Evolutionary conservation across 92 coral and sea anemone genomes (phyloP), one percentile per base, ranked within the genome.

Genomic region (Diadumene lineata): DNA sequence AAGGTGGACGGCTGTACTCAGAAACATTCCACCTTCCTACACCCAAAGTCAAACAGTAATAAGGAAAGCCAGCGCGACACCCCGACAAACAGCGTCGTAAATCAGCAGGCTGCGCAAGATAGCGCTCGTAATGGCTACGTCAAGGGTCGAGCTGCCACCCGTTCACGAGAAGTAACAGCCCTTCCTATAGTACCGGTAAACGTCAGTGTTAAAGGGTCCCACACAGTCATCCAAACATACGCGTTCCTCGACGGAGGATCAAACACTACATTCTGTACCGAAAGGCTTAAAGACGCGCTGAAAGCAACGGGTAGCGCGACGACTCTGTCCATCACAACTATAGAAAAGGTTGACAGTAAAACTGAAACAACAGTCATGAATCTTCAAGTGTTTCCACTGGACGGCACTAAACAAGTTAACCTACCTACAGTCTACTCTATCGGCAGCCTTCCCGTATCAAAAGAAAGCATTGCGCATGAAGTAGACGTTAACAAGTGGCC

Each of bases 211-310:
- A 67, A 56, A 23, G 91, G 89, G 33, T 58, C 68, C 50, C 50
- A 72, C 31, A 69, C 46, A 68, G 68, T 55, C 7, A 67, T 82
- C 7, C 53, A 74, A 50, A 86, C 96, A 1, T 86, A 90, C 43
- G 96, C 89, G 26, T 83, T 90, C 50, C 78, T 86, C 23, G 92
- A 84, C 38, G 72, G 82, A 24, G 92, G 92, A 25, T 91, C 92
- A 21, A 91, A 87, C 34, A 81, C 88, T 10, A 71, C 90, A 7
- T 91, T 91, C 68, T 90, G 90, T 68, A 72, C 81, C 0, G 83
- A 87, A 11, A 31, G 69, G 1, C 76, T 90, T 27, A 61, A 75
- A 57, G 44, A 60, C 25, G 74, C 51, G 53, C 76, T 87, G 0
- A 60, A 44, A 24, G 32, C 34, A 24, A 50, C 56, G 18, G 85